Evolutionary conservation across 2,113 vertebrate genomes (phyloP).

Genomic region (Mustela lutreola): DNA sequence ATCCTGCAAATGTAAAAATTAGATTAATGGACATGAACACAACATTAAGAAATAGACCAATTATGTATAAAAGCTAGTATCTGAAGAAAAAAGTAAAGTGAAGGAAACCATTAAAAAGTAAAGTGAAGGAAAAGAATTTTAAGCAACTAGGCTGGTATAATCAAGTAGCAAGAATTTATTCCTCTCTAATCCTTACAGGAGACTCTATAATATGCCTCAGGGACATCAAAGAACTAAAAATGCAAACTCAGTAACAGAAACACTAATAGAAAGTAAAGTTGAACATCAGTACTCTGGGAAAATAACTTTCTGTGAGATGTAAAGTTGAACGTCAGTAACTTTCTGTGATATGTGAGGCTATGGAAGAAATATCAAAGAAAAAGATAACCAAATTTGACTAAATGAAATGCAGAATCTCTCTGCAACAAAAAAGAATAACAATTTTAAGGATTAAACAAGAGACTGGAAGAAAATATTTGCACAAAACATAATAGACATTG

Average conservation of each 20-base stretch:
- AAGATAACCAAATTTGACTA: not conserved
- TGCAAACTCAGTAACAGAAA: slow-evolving; percentile 36
- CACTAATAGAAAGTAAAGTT: not conserved
- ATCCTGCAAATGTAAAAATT: not conserved
- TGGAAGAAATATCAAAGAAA: not conserved
- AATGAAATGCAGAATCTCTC: not conserved
- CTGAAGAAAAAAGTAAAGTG: not conserved
- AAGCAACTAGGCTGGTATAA: not conserved
- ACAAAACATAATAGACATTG: not conserved
- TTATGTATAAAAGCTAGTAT: not conserved
- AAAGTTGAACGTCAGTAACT: not conserved
- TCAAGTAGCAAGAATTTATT: not conserved
- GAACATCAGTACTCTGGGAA: not conserved
- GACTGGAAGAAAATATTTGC: slow-evolving; percentile 18
- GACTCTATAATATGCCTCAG: not conserved
- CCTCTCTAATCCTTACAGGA: not conserved
- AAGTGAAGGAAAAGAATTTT: not conserved
- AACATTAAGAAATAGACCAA: not conserved
- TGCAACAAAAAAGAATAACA: not conserved
- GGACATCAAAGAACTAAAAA: slow-evolving; percentile 21
- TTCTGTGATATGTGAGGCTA: not conserved
- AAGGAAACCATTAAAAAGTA: not conserved
- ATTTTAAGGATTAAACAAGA: slow-evolving; percentile 14
- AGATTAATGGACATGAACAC: not conserved
- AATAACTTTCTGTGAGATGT: not conserved